Base-by-base conservation (phyloP, 2,888 invertebrate species). In the Plemyria rubiginata region DNA sequence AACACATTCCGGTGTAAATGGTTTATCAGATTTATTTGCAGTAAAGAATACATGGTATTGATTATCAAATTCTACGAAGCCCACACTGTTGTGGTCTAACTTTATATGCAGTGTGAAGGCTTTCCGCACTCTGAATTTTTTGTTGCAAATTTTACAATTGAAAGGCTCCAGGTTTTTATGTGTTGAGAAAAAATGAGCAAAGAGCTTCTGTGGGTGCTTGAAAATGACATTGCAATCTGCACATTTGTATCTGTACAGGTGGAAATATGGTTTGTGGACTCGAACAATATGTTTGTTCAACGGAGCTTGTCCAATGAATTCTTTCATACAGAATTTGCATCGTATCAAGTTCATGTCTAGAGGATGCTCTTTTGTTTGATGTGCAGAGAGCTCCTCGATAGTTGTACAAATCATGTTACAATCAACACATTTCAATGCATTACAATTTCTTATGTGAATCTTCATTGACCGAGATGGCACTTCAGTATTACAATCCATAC, bases 61-160 rank as follows among this genome's bases (percentile, higher is more conserved):
- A 1, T 88, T 76, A 74, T 90, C 86, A 66, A 90, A 91, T 50
- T 90, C 88, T 8, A 90, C 87, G 29, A 77, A 87, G 0, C 92
- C 92, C 1, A 77, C 61, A 45, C 88, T 85, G 0, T 84, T 75
- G 22, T 92, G 92, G 0, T 69, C 67, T 6, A 89, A n/a, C 70
- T 90, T 90, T 0, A 92, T 92, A 29, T 92, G 92, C 0, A 91
- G 66, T 0, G 89, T 86, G 45, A 92, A 90, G 2, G 70, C 71
- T 51, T 88, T 91, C 0, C 92, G 77, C 1, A 86, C 48, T 49
- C 75, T 68, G 55, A 87, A 92, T 2, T 62, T 81, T 60, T 71
- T 79, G 50, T 86, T 52, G 22, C 92, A 92, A n/a, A 90, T 87
- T 51, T 76, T 84, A 61, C 92, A 92, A 0, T 75, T 84, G 51